These are phyloP conservation scores for Zoanthus gigantus DNA, from an alignment of 92 coral and sea anemone species.

Conservation along the genomic window DNA sequence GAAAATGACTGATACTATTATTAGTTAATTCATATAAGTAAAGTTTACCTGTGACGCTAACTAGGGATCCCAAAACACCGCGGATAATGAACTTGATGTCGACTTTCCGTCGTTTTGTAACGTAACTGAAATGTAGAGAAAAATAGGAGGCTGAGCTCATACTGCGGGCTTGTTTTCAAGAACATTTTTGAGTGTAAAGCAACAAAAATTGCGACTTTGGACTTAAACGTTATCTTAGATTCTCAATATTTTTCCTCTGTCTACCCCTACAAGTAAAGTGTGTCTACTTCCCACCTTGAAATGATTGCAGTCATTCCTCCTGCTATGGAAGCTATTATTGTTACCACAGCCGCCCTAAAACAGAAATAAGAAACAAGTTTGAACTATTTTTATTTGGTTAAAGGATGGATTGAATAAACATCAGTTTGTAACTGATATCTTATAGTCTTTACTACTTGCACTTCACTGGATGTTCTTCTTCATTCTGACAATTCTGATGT, in stretches of 20 bases:
- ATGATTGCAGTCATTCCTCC: slow-evolving; percentile 68
- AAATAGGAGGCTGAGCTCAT: not conserved
- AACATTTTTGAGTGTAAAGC: not conserved
- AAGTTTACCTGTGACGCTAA: slow-evolving; percentile 69
- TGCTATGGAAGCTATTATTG: slow-evolving; percentile 68
- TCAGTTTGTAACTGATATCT: too few species aligned
- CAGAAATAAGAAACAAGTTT: not conserved
- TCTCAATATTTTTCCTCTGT: not conserved
- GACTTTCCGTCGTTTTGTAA: slow-evolving; percentile 65
- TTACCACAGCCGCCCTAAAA: slow-evolving; percentile 72
- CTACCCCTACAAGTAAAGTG: not conserved
- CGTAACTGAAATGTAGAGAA: slow-evolving; percentile 35
- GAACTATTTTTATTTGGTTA: too few species aligned
- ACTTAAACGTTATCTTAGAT: not conserved
- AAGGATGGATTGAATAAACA: too few species aligned
- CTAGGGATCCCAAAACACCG: slow-evolving; percentile 69
- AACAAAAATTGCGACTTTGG: not conserved
- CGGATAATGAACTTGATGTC: slow-evolving; percentile 73
- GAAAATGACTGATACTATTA: not conserved
- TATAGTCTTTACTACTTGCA: too few species aligned
- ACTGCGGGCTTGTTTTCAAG: not conserved
- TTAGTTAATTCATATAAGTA: not conserved
- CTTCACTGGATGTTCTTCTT: too few species aligned
- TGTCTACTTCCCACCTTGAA: slow-evolving; percentile 44
- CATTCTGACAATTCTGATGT: too few species aligned